Percentiles rank a stretch among this genome's conserved stretches.
Evolutionary conservation across 2,113 vertebrate species (phyloP).

Genomic region (Picathartes gymnocephalus): DNA sequence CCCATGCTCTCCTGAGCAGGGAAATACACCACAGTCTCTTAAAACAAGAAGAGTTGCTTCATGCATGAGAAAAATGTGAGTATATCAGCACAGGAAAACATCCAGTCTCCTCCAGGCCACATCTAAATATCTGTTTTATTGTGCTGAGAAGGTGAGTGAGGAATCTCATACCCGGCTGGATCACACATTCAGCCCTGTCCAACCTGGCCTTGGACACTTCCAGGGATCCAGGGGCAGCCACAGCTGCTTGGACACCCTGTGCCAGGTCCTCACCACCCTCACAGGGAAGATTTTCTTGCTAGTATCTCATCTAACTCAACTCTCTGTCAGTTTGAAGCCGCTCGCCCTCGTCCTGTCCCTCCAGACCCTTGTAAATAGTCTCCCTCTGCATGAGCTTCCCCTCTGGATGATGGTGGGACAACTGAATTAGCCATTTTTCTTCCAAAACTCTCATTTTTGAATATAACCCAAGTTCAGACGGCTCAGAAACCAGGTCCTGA

Average conservation of each 20-base stretch:
- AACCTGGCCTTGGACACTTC: not conserved
- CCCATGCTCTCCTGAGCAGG: slow-evolving; percentile 14
- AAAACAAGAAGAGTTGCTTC: slow-evolving; percentile 25
- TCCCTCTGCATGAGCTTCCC: not conserved
- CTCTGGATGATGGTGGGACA: not conserved
- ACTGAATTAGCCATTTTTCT: not conserved
- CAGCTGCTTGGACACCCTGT: not conserved
- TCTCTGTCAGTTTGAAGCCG: not conserved
- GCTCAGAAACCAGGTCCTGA: not conserved
- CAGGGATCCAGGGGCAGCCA: not conserved
- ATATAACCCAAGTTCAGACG: not conserved
- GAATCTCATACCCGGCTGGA: not conserved
- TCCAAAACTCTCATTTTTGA: not conserved
- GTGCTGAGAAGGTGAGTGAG: not conserved
- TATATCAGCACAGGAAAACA: not conserved
- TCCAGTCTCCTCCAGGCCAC: not conserved
- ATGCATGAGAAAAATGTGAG: not conserved
- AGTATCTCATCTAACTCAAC: not conserved
- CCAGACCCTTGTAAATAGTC: not conserved
- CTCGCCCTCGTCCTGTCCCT: not conserved
- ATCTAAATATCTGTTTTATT: not conserved
- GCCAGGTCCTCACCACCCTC: not conserved
- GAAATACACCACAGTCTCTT: not conserved
- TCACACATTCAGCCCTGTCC: not conserved
- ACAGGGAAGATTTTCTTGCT: not conserved